Base-by-base conservation (phyloP, 2,888 invertebrate species). In the Rugalucina vietnamica region DNA sequence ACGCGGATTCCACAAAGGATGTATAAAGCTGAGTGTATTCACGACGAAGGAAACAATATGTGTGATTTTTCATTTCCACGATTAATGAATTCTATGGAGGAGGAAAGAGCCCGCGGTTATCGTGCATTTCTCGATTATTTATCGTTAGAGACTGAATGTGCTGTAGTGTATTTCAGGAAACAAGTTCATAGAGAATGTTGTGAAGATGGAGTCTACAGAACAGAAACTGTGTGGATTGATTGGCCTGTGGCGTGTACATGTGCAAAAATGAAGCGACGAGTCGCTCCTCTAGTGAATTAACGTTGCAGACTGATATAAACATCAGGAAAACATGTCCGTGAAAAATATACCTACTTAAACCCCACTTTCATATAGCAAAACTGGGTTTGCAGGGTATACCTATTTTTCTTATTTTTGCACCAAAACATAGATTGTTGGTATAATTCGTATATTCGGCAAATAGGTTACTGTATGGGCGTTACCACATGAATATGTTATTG, bases 191-290 rank as follows among this genome's bases (percentile, higher is more conserved):
- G 65, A 5, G 87, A 87, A 43, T 81, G 81, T 24, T 87, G 87
- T 77, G 78, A 79, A 10, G 69, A 76, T 21, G 87, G 87, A 10
- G 43, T 4, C 21, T 87, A 85, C 29, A 24, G 32, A 1, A 60
- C 8, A 14, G 36, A 21, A 10, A 8, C 5, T n/a, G 71, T 73
- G 24, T 71, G 81, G 71, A 37, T 85, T 5, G 79, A 85, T 8
- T 87, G 87, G 87, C 87, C 87, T 2, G 81, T 83, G 24, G 85
- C 82, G 10, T 87, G 87, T 72, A 57, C 84, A 29, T 87, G 87
- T 43, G 72, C 87, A 5, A 72, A 76, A 27, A 83, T 79, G 72
- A 76, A 73, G 43, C 54, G 81, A 14, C 21, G 70, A 29, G 77
- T 24, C 18, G 87, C 24, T 5, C 27, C 43, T 3, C 14, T 43